Conservation (phyloP, 2,113 vertebrate species). For the Suricata suricatta region DNA sequence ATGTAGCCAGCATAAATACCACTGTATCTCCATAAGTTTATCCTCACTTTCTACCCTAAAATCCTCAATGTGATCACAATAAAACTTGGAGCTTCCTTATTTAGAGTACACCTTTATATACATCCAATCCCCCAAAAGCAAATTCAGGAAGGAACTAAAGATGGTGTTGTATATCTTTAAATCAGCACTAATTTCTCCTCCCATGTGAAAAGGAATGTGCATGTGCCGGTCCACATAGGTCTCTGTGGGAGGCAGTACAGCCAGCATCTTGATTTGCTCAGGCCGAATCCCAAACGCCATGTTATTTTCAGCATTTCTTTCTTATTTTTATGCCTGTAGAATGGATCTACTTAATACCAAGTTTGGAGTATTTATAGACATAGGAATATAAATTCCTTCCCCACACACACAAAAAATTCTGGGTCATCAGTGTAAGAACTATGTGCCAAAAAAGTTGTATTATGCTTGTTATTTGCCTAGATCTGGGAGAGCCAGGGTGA, state of each 20-base stretch:
- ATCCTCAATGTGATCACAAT: background rate
- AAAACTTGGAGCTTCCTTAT: background rate
- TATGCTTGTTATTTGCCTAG: conserved; percentile 43
- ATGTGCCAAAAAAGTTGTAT: background rate
- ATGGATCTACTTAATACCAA: background rate
- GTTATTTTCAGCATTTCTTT: background rate
- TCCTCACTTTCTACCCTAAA: background rate
- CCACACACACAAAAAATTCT: background rate
- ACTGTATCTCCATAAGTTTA: background rate
- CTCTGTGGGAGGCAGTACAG: background rate
- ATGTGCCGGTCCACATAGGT: background rate
- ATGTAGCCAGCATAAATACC: background rate
- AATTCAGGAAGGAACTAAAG: background rate
- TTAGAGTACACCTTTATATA: background rate
- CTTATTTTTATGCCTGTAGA: background rate
- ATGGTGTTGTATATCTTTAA: background rate
- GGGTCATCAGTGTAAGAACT: background rate
- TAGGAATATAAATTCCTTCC: conserved; percentile 20
- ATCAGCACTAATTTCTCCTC: background rate
- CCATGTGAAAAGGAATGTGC: background rate
- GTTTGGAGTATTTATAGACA: background rate
- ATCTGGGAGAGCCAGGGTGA: background rate
- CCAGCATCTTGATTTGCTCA: background rate
- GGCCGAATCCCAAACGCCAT: background rate
- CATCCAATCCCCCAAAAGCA: background rate